Evolutionary conservation across 2,888 invertebrate species (phyloP).

Genomic region (Tetramorium bicarinatum): DNA sequence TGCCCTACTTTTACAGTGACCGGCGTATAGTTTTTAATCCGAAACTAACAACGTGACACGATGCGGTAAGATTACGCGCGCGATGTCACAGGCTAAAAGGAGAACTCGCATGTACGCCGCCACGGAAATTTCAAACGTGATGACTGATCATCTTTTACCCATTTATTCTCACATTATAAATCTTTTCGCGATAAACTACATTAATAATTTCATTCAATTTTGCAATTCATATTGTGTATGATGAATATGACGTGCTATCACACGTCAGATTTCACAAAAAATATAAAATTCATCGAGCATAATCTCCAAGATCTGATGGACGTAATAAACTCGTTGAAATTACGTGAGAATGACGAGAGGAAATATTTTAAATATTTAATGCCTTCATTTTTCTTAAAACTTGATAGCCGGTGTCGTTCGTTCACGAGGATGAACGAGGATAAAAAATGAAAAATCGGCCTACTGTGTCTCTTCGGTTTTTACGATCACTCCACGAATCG

Average conservation of each 20-base stretch:
- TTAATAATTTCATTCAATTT: conserved; percentile 3
- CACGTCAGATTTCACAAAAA: background rate
- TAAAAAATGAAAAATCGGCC: background rate
- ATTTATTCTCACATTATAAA: conserved; percentile 10
- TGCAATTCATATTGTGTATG: background rate
- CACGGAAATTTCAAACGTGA: conserved; percentile 24
- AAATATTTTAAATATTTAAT: background rate
- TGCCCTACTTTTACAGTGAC: conserved; percentile 69
- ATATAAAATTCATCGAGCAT: background rate
- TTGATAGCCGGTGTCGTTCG: background rate
- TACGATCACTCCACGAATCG: conserved; percentile 28
- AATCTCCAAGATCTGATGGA: background rate
- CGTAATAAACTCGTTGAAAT: conserved; percentile 6
- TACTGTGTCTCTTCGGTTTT: background rate
- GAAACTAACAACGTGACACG: conserved; percentile 71
- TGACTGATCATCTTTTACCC: background rate
- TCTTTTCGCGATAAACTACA: background rate
- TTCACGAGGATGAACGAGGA: background rate
- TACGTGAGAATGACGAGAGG: background rate
- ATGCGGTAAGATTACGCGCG: conserved; percentile 49
- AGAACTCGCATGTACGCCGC: background rate
- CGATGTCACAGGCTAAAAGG: conserved; percentile 26
- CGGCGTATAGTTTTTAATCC: conserved; percentile 79
- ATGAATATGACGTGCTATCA: conserved; percentile 1
- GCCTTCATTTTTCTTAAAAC: background rate